Evolutionary conservation across 2,888 invertebrate genomes (phyloP).

Genomic region (Plutella xylostella): DNA sequence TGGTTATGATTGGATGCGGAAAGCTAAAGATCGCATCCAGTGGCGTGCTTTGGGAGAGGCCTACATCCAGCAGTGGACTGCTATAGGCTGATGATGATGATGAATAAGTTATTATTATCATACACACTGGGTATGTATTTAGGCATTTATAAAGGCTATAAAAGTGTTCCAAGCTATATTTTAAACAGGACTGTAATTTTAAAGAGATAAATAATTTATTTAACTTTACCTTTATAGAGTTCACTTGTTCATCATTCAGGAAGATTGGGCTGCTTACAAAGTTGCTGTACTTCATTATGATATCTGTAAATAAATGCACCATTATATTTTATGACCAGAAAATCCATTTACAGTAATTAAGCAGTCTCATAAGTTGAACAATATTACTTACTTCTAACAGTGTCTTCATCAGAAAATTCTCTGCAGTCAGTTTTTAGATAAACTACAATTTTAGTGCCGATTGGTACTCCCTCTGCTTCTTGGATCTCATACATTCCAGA

Average conservation of each 20-base stretch:
- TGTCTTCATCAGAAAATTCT: conserved; percentile 89
- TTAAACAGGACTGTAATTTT: no score
- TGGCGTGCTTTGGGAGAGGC: no score
- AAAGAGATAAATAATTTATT: no score
- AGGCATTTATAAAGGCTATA: no score
- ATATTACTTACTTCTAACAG: conserved; percentile 73
- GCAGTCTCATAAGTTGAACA: neutral
- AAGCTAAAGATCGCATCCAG: no score
- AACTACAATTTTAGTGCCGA: conserved; percentile 94
- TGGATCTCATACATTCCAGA: conserved; percentile 91
- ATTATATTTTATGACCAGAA: neutral
- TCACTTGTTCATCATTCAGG: conserved; percentile 89
- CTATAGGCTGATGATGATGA: no score
- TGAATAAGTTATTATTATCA: no score
- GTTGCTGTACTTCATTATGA: conserved; percentile 97
- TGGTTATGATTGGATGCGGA: no score
- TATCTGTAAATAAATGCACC: conserved; percentile 63
- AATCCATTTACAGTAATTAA: neutral
- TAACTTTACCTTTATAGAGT: conserved; percentile 79
- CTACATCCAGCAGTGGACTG: no score
- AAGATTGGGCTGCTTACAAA: conserved; percentile 95
- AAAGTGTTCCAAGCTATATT: no score
- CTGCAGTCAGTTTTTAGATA: conserved; percentile 89
- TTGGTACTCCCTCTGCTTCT: conserved; percentile 84
- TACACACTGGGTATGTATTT: no score